Conservation (phyloP, 2,888 invertebrate genomes). For the Dolomedes plantarius region DNA sequence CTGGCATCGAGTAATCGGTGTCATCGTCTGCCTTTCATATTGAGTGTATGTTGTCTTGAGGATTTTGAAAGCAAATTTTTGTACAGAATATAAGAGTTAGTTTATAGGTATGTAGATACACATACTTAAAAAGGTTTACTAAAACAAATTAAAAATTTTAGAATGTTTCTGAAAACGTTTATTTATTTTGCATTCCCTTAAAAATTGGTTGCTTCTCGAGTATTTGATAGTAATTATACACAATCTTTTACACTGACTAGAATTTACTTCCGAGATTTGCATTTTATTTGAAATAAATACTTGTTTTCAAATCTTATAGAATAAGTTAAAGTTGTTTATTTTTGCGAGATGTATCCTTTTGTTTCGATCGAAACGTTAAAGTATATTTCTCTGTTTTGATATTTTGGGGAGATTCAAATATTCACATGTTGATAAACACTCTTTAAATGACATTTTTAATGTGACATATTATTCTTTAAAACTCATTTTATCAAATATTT, state of each 20-base stretch:
- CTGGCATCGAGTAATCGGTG: slow-evolving; percentile 53
- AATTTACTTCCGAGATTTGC: background rate
- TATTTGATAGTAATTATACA: background rate
- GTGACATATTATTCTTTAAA: no score
- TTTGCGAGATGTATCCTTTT: no score
- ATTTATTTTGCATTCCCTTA: background rate
- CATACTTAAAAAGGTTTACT: background rate
- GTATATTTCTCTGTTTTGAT: no score
- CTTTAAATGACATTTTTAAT: no score
- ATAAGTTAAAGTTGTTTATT: no score
- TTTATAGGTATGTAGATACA: slow-evolving; percentile 34
- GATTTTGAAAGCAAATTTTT: slow-evolving; percentile 26
- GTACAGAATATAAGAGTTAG: slow-evolving; percentile 43
- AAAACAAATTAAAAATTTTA: background rate
- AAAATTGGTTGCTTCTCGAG: background rate
- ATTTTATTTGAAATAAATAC: background rate
- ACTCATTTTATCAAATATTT: no score
- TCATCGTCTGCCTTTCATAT: slow-evolving; percentile 57
- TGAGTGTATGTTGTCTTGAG: slow-evolving; percentile 17
- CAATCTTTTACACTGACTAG: background rate
- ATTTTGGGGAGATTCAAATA: no score
- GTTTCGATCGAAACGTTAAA: no score
- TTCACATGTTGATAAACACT: no score
- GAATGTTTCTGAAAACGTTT: background rate
- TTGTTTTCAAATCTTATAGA: no score